Percentiles rank a stretch among this genome's conserved stretches.
Evolutionary conservation across 2,888 invertebrate genomes (phyloP).

Genomic region (Agrochola circellaris): DNA sequence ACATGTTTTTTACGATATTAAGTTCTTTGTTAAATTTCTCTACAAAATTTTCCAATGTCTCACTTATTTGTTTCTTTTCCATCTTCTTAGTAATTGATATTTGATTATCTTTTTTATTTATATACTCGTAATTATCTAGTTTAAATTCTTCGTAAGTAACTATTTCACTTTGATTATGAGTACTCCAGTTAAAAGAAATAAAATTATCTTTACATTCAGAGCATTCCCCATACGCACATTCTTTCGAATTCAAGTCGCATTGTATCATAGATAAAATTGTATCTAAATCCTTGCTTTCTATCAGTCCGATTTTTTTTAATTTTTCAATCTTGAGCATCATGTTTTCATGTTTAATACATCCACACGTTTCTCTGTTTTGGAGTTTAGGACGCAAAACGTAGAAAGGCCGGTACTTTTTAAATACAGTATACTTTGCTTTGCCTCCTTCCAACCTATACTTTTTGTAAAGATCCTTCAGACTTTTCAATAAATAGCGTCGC

Average conservation of each 20-base stretch:
- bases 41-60: background rate
- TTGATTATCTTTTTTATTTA: constrained; percentile 2
- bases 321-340: no score
- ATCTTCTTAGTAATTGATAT: constrained; percentile 17
- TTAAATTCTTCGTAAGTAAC: constrained; percentile 11
- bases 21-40: constrained; percentile 7
- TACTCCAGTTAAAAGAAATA: constrained; percentile 13
- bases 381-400: constrained; percentile 14
- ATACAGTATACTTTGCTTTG: constrained; percentile 37
- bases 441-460: constrained; percentile 51
- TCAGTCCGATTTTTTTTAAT: background rate
- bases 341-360: no score
- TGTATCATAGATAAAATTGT: background rate
- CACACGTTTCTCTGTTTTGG: background rate
- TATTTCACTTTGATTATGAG: constrained; percentile 5
- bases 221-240: constrained; percentile 7
- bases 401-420: constrained; percentile 26
- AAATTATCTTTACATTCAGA: background rate
- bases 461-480: constrained; percentile 45
- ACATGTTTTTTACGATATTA: constrained; percentile 1
- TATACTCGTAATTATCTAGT: background rate
- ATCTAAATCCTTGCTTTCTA: constrained; percentile 1
- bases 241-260: constrained; percentile 15
- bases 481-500: constrained; percentile 46
- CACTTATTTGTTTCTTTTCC: constrained; percentile 12